Percentiles rank a stretch among this genome's conserved stretches.
Conservation (phyloP, 2,113 vertebrate genomes). For the Brienomyrus longianalis region DNA sequence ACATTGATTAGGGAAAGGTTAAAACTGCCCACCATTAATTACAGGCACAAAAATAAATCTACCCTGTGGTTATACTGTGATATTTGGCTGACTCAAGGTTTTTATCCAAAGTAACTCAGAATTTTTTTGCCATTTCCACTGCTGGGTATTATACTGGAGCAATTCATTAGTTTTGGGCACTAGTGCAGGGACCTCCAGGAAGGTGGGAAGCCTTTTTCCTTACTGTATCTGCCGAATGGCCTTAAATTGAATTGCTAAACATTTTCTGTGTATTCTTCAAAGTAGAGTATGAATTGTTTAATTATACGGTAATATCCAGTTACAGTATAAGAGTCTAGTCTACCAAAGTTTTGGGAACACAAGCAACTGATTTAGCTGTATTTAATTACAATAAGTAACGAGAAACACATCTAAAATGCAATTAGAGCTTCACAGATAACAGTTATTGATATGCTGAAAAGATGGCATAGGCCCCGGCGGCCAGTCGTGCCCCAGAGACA, state of each 20-base stretch:
- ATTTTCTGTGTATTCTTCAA: background rate
- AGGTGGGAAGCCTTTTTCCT: background rate
- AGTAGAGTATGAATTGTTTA: background rate
- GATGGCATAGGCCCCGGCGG: background rate
- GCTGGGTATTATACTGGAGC: background rate
- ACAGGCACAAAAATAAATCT: background rate
- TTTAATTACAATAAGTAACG: background rate
- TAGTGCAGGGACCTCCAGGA: background rate
- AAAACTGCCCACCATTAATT: background rate
- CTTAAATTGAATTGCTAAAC: background rate
- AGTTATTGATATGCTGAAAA: background rate
- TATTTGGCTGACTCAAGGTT: background rate
- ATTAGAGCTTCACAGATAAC: background rate
- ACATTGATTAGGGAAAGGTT: background rate
- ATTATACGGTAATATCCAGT: background rate
- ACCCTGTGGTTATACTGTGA: conserved; percentile 11
- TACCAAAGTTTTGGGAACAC: background rate
- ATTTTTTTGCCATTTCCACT: background rate
- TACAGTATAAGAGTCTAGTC: background rate
- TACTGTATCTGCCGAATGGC: background rate
- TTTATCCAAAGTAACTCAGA: background rate
- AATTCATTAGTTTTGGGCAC: background rate
- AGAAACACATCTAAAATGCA: background rate
- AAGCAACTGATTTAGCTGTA: background rate
- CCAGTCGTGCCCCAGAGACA: background rate